Percentiles rank a stretch among this genome's conserved stretches.
These are phyloP conservation scores for Limnodromus scolopaceus DNA, from an alignment of 2,797 vertebrate genomes.

Conservation along the genomic window DNA sequence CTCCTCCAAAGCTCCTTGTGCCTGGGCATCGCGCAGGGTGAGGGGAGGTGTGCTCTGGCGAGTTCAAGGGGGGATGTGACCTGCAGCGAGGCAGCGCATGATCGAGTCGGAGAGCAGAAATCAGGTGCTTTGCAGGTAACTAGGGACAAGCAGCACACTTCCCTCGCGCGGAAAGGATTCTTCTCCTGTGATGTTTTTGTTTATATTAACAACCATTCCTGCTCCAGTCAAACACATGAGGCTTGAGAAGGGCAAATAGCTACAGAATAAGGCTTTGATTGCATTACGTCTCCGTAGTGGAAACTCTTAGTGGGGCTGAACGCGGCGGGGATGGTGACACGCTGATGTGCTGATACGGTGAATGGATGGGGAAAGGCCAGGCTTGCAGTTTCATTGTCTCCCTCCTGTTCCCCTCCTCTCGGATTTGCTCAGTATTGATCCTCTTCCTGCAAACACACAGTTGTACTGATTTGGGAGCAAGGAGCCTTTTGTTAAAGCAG, in stretches of 20 bases:
- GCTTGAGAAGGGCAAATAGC: neutral
- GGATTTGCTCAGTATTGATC: neutral
- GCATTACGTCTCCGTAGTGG: neutral
- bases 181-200: neutral
- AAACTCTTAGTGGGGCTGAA: neutral
- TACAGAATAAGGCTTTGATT: neutral
- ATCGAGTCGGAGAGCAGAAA: neutral
- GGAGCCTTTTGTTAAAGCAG: neutral
- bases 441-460: neutral
- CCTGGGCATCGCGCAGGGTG: neutral
- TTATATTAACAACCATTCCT: neutral
- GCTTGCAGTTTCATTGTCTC: slow-evolving; percentile 53
- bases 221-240: neutral
- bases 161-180: neutral
- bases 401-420: neutral
- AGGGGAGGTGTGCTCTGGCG: neutral
- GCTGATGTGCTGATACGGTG: slow-evolving; percentile 29
- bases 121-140: neutral
- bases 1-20: neutral
- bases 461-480: neutral
- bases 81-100: neutral
- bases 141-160: neutral
- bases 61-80: neutral
- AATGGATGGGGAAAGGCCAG: neutral
- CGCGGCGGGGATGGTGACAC: neutral